Evolutionary conservation across 2,797 vertebrate genomes (phyloP), one percentile per base, ranked within the genome.

Genomic region (Dendrocincla tyrannina): DNA sequence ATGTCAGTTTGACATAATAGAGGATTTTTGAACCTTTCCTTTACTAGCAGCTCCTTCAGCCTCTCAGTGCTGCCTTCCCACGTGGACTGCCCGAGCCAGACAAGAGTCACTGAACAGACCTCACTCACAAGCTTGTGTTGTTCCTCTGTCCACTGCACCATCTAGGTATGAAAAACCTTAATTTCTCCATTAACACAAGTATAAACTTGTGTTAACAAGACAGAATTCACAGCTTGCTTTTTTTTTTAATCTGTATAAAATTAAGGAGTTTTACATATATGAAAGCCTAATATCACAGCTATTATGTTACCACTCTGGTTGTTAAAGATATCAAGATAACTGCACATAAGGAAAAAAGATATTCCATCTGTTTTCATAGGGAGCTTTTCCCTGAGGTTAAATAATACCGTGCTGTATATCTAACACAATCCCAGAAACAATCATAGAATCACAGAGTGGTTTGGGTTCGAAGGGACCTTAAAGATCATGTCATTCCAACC

Each of bases 141-240:
- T 6, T 42, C 6, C 4, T 17, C 46, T 33, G 13, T 15, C 19
- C 25, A 14, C 33, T 60, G 50, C 33, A 20, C 13, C 35, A 55
- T 5, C 7, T 7, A n/a, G 14, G 20, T 33, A 22, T 5, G 62
- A 27, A 62, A 82, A 82, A 24, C 8, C 24, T 62, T 2, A 22
- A 30, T 33, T 62, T 55, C n/a, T 79, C n/a, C 9, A 15, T 13
- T 4, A 35, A 35, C 7, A 35, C 35, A 35, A 35, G 8, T 35
- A 75, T 88, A 74, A 80, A 20, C 17, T 55, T n/a, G 22, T 0
- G 2, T 13, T 23, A 76, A 23, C 13, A 53, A 66, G 66, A 17
- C 13, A 27, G 30, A 76, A 50, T 1, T 7, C 1, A 47, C 4
- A 30, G 1, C 7, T 11, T 10, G 16, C 10, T 35, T 14, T 27